Base-by-base conservation (phyloP, 2,797 vertebrate species). In the Muraenolepis orangiensis region DNA sequence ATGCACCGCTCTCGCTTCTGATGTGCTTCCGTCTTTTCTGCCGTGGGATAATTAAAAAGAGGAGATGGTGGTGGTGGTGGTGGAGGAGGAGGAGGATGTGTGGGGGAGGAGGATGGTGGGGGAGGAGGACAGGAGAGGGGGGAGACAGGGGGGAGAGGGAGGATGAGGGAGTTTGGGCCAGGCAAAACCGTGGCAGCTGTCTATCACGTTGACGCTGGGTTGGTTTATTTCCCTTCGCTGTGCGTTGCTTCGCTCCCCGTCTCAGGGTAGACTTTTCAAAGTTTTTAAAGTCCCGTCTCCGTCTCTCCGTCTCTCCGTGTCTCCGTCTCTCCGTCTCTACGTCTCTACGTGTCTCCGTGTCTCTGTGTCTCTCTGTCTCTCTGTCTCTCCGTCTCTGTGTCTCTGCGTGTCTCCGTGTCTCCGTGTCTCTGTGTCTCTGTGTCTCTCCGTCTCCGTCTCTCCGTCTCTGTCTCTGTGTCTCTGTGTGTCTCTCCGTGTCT, bases 11-110 rank as follows among this genome's bases (percentile, higher is more conserved):
- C 91, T 86, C 87, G 90, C 80, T 85, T 94, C 91, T 94, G 93
- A 94, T 95, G 94, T 95, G n/a, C 84, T 87, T 90, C 90, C 90
- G 90, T 93, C 91, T 88, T n/a, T 91, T 91, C 88, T 92, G 88
- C 88, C 87, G 84, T 85, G 88, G 91, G 92, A 93, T 94, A 94
- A 94, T 95, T 94, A 94, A 94, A 93, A 93, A 51, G 90, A 92
- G 90, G 89, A 92, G 91, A 92, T 90, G 89, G 90, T 91, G 86
- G 90, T 91, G 90, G 91, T 90, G 92, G 91, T 92, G 91, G 89
- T 91, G 88, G 90, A 88, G 85, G n/a, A 8, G n/a, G 51, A 7
- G 20, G n/a, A 61, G 57, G 57, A 26, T 64, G 57, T 6, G n/a
- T 20, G 72, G 68, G 76, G 73, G 90, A 89, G 92, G 91, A 92